Evolutionary conservation across 2,797 vertebrate species (phyloP).

Genomic region (Sebastes reedi): DNA sequence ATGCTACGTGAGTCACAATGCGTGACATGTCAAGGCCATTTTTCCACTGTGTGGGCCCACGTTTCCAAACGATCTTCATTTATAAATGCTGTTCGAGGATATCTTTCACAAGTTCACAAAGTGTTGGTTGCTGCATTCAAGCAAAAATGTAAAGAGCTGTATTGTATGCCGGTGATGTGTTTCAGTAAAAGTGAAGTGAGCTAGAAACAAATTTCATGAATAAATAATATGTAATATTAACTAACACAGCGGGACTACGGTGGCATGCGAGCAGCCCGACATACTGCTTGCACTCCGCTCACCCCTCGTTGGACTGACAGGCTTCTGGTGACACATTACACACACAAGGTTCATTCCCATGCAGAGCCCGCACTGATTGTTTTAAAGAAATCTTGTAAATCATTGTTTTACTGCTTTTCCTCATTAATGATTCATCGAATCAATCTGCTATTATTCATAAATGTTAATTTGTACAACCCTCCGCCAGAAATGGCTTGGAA

Average conservation of each 20-base stretch:
- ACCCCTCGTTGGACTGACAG: no score
- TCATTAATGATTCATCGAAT: no score
- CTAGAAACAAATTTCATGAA: background rate
- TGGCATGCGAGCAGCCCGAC: no score
- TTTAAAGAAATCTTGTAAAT: background rate
- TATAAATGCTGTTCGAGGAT: background rate
- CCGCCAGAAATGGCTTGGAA: background rate
- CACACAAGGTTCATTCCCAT: no score
- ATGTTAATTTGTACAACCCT: no score
- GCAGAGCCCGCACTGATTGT: no score
- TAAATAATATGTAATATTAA: no score
- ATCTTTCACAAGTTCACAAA: background rate
- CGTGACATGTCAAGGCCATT: background rate
- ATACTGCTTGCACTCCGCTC: no score
- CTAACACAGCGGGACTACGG: no score
- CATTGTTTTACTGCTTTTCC: background rate
- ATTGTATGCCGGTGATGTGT: background rate
- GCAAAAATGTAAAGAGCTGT: background rate
- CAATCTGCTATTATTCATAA: no score
- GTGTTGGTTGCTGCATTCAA: background rate
- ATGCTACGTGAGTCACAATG: background rate
- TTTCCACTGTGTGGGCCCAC: background rate
- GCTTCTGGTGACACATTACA: no score
- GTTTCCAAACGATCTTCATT: background rate
- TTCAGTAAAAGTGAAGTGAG: background rate